Base-by-base conservation (phyloP, 2,113 vertebrate species). In the Melanotaenia duboulayi region DNA sequence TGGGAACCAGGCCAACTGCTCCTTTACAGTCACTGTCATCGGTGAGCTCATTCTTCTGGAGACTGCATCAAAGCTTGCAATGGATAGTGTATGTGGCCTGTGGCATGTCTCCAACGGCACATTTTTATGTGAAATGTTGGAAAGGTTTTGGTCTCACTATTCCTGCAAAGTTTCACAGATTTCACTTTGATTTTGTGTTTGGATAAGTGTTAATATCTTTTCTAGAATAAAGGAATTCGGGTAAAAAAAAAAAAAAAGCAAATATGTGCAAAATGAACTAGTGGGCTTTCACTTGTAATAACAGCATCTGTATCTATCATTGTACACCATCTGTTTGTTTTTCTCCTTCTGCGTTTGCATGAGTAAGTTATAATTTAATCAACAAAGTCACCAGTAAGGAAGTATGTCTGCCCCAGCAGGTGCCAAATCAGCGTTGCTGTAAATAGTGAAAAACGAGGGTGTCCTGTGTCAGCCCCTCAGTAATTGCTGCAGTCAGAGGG, bases 1-100 rank as follows among this genome's bases (percentile, higher is more conserved):
- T 0, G 91, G 94, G 65, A 99, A 98, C 88, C 94, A 95, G 70
- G 97, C 95, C 87, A 97, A 94, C 91, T 99, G 98, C 78, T 96
- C 95, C 16, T 98, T 99, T 91, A 95, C 70, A 0, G 89, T 98
- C 85, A 96, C 92, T 14, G 95, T 98, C 81, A 91, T 96, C 17
- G 98, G 98, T 99, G 92, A 96, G 97, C 60, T 74, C 74, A 46
- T 46, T 20, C 7, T 16, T 19, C 62, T 35, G 39, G 42, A 56
- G 49, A 40, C 23, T 16, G 32, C 11, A 44, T 51, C 42, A 51
- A 37, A 40, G 7, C 62, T 35, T 9, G 32, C 59, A 19, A 66
- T 49, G 14, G 32, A 20, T 59, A 20, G 14, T 68, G 42, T 48
- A 61, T 58, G n/a, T 76, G 65, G 32, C 23, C 46, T 16, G 13